Conservation (phyloP, 2,888 invertebrate species). For the Dione juno region DNA sequence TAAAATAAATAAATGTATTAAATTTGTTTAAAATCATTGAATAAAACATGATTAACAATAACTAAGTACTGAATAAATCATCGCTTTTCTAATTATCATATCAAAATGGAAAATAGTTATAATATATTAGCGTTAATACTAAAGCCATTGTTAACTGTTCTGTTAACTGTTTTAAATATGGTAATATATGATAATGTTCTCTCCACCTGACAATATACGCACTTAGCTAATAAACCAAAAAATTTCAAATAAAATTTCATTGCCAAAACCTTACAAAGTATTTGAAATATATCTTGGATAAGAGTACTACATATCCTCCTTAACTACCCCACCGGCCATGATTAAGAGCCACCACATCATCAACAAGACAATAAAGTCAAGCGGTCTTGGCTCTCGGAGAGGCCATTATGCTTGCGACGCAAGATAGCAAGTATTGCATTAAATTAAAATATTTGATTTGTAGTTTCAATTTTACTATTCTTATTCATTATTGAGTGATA, state of each 20-base stretch:
- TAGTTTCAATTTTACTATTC: neutral
- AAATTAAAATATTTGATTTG: slow-evolving; percentile 17
- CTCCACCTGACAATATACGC: neutral
- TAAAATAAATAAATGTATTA: too few relatives aligned
- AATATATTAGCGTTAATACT: slow-evolving; percentile 9
- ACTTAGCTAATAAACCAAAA: slow-evolving; percentile 12
- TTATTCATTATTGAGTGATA: neutral
- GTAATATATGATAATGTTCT: neutral
- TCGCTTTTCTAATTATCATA: neutral
- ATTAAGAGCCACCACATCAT: slow-evolving; percentile 33
- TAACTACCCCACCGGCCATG: slow-evolving; percentile 26
- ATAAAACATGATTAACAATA: too few relatives aligned
- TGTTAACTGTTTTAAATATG: neutral
- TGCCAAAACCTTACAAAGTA: slow-evolving; percentile 14
- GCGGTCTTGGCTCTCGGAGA: slow-evolving; percentile 21
- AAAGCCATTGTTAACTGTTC: too few relatives aligned
- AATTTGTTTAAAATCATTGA: too few relatives aligned
- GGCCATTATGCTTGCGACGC: slow-evolving; percentile 20
- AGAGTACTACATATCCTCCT: slow-evolving; percentile 25
- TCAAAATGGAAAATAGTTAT: neutral
- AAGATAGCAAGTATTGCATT: slow-evolving; percentile 12
- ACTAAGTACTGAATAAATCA: neutral
- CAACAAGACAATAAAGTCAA: slow-evolving; percentile 33
- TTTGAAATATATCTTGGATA: slow-evolving; percentile 15
- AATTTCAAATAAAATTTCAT: neutral